These are phyloP conservation scores for Rhinella marina DNA, from an alignment of 2,797 vertebrate species.

Conservation along the genomic window DNA sequence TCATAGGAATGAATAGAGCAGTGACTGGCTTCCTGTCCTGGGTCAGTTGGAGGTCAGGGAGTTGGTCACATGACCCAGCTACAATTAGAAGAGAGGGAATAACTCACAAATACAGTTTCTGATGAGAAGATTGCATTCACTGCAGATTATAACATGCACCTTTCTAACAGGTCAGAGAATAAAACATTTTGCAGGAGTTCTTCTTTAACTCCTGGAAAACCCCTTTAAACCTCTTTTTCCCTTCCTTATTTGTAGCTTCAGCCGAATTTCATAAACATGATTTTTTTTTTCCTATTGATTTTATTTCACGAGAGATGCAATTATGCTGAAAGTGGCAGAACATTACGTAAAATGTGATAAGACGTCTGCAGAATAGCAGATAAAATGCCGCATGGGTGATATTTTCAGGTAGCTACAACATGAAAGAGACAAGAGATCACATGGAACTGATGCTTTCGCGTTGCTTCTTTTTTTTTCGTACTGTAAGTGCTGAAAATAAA, in stretches of 20 bases:
- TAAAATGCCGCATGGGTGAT: constrained; percentile 27
- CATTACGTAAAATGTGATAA: constrained; percentile 33
- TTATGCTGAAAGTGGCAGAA: constrained; percentile 24
- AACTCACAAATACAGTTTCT: too few species aligned
- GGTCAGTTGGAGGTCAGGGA: too few species aligned
- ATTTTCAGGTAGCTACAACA: constrained; percentile 20
- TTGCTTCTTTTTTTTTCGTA: background rate
- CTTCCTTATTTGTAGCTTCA: background rate
- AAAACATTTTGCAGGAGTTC: too few species aligned
- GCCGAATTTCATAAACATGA: background rate
- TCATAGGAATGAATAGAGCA: too few species aligned
- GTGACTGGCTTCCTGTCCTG: too few species aligned
- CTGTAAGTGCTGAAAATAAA: background rate
- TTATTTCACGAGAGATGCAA: constrained; percentile 19
- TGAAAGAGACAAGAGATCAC: constrained; percentile 19
- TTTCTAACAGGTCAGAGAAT: too few species aligned
- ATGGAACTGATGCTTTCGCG: constrained; percentile 6
- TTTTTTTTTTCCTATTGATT: constrained; percentile 14
- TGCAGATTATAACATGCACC: too few species aligned
- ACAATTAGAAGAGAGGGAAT: too few species aligned
- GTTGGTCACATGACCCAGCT: too few species aligned
- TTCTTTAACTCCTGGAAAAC: too few species aligned
- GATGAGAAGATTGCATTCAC: too few species aligned
- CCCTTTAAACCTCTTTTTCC: background rate
- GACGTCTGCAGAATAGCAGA: constrained; percentile 16